Percentiles rank a stretch among this genome's conserved stretches.
Conservation (phyloP, 2,113 vertebrate species). For the Hipposideros armiger region DNA sequence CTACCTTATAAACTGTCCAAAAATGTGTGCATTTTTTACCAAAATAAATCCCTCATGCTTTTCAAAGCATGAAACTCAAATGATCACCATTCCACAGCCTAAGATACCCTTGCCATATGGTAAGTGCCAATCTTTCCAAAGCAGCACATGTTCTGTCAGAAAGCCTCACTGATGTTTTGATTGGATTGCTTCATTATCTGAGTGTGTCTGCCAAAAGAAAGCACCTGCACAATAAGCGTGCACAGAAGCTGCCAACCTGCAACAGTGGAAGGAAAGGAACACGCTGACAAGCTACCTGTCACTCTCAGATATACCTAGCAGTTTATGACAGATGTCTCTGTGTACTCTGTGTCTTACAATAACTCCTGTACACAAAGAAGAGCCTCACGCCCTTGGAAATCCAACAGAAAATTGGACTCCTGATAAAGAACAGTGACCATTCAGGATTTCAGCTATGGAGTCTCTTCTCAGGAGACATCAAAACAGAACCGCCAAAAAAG, state of each 20-base stretch:
- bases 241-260: slow-evolving; percentile 72
- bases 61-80: slow-evolving; percentile 76
- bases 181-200: slow-evolving; percentile 87
- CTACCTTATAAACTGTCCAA: slow-evolving; percentile 66
- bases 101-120: slow-evolving; percentile 87
- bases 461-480: slow-evolving; percentile 31
- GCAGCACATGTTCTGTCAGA: slow-evolving; percentile 86
- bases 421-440: slow-evolving; percentile 23
- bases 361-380: not conserved
- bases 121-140: slow-evolving; percentile 87
- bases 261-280: slow-evolving; percentile 64
- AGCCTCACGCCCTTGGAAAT: slow-evolving; percentile 45
- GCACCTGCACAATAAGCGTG: slow-evolving; percentile 83
- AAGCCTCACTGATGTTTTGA: slow-evolving; percentile 84
- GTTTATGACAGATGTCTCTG: slow-evolving; percentile 60
- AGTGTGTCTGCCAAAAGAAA: slow-evolving; percentile 84
- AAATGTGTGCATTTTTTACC: slow-evolving; percentile 79
- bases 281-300: slow-evolving; percentile 76
- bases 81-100: slow-evolving; percentile 80
- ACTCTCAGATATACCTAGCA: slow-evolving; percentile 12
- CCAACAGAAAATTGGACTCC: not conserved
- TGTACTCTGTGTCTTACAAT: not conserved
- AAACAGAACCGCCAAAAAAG: not conserved
- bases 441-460: slow-evolving; percentile 5
- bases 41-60: slow-evolving; percentile 82